Evolutionary conservation across 2,888 invertebrate genomes (phyloP).

Genomic region (Drosophila diplacantha): DNA sequence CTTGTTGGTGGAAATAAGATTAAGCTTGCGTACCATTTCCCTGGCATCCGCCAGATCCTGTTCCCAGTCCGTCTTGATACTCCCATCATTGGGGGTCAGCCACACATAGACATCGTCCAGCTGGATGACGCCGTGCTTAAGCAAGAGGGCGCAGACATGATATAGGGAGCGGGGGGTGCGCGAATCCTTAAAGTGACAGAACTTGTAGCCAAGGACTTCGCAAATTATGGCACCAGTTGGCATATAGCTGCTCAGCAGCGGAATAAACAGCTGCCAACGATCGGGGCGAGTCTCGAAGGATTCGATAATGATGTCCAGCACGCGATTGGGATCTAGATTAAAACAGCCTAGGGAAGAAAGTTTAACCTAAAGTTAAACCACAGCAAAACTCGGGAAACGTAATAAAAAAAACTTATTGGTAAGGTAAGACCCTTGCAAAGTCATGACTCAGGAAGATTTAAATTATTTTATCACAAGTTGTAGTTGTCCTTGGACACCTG

Average conservation of each 20-base stretch:
- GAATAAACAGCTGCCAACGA: conserved; percentile 89
- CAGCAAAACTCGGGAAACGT: neutral
- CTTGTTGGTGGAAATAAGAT: conserved; percentile 88
- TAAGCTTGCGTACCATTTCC: conserved; percentile 92
- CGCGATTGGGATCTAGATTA: conserved; percentile 98
- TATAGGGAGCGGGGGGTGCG: conserved; percentile 90
- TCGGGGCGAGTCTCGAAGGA: conserved; percentile 94
- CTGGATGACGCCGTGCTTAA: conserved; percentile 91
- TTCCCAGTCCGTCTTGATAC: conserved; percentile 89
- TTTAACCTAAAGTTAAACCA: neutral
- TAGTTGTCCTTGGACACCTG: no score
- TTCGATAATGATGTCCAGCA: conserved; percentile 96
- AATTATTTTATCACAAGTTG: neutral
- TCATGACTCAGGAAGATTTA: no score
- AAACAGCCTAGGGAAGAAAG: conserved; percentile 89
- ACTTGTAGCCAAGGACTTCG: conserved; percentile 96
- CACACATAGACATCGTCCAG: conserved; percentile 94
- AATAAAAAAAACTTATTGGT: neutral
- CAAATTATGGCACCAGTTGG: conserved; percentile 91
- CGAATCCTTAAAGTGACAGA: conserved; percentile 82
- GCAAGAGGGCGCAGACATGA: conserved; percentile 91
- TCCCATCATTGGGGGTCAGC: conserved; percentile 91
- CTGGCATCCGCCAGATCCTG: conserved; percentile 89
- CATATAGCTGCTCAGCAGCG: conserved; percentile 91
- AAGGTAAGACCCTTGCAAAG: neutral